These are phyloP conservation scores for Drosophila cracens DNA, from an alignment of 2,888 invertebrate genomes.

Conservation along the genomic window DNA sequence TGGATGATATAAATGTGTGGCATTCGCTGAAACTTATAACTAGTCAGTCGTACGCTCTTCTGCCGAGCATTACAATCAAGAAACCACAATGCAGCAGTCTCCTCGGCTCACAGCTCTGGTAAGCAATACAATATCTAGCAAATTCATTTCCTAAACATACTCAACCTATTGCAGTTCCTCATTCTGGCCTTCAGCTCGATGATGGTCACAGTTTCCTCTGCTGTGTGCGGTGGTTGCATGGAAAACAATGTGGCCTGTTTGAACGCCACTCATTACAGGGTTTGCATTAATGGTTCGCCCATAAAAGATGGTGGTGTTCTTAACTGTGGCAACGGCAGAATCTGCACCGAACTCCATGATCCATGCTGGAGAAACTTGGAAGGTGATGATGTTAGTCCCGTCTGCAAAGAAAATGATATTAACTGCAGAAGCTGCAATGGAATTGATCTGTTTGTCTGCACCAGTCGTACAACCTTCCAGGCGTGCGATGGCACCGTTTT, in stretches of 20 bases:
- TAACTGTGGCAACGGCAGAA: conserved; percentile 48
- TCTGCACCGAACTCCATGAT: conserved; percentile 52
- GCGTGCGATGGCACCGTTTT: conserved; percentile 52
- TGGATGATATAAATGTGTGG: conserved; percentile 57
- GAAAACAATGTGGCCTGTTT: conserved; percentile 64
- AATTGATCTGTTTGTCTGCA: conserved; percentile 65
- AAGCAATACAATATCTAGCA: conserved; percentile 10
- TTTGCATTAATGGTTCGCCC: conserved; percentile 48
- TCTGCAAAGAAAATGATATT: conserved; percentile 21
- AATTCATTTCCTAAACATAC: background rate
- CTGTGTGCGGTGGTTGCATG: conserved; percentile 61
- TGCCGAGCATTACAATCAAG: conserved; percentile 6
- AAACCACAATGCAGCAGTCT: conserved; percentile 41
- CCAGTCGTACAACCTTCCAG: conserved; percentile 68
- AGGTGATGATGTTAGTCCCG: background rate
- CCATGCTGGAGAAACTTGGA: conserved; percentile 29
- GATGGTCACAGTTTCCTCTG: conserved; percentile 16
- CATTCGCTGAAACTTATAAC: conserved; percentile 15
- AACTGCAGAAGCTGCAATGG: conserved; percentile 64
- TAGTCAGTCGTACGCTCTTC: conserved; percentile 40
- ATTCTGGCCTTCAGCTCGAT: conserved; percentile 27
- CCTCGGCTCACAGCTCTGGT: conserved; percentile 42
- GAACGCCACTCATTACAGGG: conserved; percentile 66
- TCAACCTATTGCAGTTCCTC: conserved; percentile 25
- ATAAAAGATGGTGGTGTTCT: background rate